A percentile compares a stretch with the other conserved stretches of the same genome.
These are phyloP conservation scores for Latrodectus elegans DNA, from an alignment of 2,888 invertebrate species.

Conservation along the genomic window DNA sequence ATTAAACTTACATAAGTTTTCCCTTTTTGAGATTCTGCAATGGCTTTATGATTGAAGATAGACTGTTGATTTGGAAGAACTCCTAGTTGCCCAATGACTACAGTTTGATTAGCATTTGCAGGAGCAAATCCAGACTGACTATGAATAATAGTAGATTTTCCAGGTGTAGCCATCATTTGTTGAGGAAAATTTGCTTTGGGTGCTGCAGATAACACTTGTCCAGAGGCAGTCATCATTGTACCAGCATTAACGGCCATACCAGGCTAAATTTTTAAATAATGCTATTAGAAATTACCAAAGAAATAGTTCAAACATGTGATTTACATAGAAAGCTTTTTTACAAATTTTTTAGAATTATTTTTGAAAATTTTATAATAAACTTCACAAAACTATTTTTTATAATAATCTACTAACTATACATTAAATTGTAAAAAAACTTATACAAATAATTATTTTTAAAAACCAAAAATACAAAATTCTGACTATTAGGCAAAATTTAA, in stretches of 20 bases:
- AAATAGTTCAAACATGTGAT: too few species aligned
- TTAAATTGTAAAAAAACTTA: too few species aligned
- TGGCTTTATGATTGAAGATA: conserved; percentile 77
- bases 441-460: too few species aligned
- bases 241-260: conserved; percentile 56
- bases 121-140: conserved; percentile 81
- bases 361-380: too few species aligned
- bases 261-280: neutral
- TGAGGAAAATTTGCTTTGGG: conserved; percentile 85
- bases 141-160: conserved; percentile 81
- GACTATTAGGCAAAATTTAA: too few species aligned
- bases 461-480: too few species aligned
- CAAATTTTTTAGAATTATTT: too few species aligned
- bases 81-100: conserved; percentile 78
- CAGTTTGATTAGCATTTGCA: conserved; percentile 73
- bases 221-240: conserved; percentile 61
- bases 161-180: conserved; percentile 84
- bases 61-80: conserved; percentile 79
- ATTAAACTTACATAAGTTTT: conserved; percentile 71
- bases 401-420: too few species aligned
- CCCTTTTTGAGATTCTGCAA: conserved; percentile 70
- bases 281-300: too few species aligned
- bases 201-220: conserved; percentile 83
- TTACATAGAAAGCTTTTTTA: too few species aligned
- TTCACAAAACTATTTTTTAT: too few species aligned